Evolutionary conservation across 2,797 vertebrate species (phyloP), one percentile per base, ranked within the genome.

Genomic region (Channa striata): DNA sequence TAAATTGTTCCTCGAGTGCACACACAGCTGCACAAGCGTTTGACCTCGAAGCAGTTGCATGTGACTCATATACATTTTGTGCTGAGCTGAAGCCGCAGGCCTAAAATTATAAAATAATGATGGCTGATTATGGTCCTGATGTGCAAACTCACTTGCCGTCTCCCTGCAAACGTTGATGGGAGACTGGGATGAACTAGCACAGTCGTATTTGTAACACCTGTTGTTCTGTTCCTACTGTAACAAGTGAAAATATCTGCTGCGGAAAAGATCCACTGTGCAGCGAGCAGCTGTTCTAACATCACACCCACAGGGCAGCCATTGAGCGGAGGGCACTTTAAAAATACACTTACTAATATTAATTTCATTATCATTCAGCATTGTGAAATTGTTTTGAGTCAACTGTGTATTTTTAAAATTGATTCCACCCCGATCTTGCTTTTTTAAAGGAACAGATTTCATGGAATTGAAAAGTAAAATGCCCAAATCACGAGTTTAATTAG

Each of bases 21-120:
- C 72, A 68, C 37, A 65, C 72, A 68, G 50, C 33, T 78, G 60
- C 65, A 57, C 34, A 47, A 59, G 21, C 54, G 13, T 68, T 47
- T 70, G 67, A 25, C 42, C 14, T 25, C 51, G 30, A n/a, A 62
- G 48, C 19, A 51, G 16, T 57, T 23, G 51, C 39, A 36, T 33
- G 17, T 48, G 25, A 37, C 10, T 7, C 36, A 17, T 33, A 17
- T 14, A 30, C 3, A 17, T 6, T 30, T 30, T 30, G 25, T 30
- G 25, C 25, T 30, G 4, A 30, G 25, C 25, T 30, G 6, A 6
- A 30, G 6, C 25, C 36, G 12, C 14, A 51, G 6, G 8, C 59
- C n/a, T 48, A 48, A 68, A 37, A 9, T 9, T 9, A 9, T 1
- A 37, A 37, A 37, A 7, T 8, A 11, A 37, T 37, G 36, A 9